These are phyloP conservation scores for Pagetopsis macropterus DNA, from an alignment of 2,797 vertebrate genomes.

Conservation along the genomic window DNA sequence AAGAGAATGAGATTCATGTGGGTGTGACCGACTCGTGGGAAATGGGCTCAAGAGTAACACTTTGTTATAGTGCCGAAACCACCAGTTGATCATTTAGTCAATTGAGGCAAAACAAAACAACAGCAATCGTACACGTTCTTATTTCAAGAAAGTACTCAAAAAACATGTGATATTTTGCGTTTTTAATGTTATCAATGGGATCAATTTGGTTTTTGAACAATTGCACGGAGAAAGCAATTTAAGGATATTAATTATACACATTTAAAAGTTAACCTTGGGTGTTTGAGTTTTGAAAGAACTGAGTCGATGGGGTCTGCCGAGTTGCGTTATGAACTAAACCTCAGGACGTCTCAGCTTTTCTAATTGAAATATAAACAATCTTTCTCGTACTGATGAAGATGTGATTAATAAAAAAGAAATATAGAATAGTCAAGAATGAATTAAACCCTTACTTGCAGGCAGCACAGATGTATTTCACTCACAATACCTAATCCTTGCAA, in stretches of 20 bases:
- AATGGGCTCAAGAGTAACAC: not conserved
- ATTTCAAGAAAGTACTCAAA: not conserved
- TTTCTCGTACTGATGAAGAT: no score
- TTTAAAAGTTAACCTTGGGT: not conserved
- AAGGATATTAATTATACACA: not conserved
- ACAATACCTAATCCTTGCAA: conserved; percentile 39
- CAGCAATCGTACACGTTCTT: no score
- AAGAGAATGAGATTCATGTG: conserved; percentile 17
- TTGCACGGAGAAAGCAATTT: not conserved
- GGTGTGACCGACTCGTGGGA: conserved; percentile 2
- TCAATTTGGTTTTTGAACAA: not conserved
- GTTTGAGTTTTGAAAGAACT: not conserved
- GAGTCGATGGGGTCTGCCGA: no score
- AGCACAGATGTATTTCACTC: conserved; percentile 26
- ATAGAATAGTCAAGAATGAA: conserved; percentile 16
- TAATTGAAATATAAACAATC: not conserved
- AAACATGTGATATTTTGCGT: not conserved
- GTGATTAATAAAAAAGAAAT: conserved; percentile 21
- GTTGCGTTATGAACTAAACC: not conserved
- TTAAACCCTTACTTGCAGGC: conserved; percentile 1
- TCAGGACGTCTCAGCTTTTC: not conserved
- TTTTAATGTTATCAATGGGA: not conserved
- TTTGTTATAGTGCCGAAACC: not conserved
- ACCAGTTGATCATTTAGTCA: not conserved
- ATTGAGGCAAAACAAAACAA: not conserved